Base-by-base conservation (phyloP, 2,113 vertebrate genomes). In the Calypte anna region DNA sequence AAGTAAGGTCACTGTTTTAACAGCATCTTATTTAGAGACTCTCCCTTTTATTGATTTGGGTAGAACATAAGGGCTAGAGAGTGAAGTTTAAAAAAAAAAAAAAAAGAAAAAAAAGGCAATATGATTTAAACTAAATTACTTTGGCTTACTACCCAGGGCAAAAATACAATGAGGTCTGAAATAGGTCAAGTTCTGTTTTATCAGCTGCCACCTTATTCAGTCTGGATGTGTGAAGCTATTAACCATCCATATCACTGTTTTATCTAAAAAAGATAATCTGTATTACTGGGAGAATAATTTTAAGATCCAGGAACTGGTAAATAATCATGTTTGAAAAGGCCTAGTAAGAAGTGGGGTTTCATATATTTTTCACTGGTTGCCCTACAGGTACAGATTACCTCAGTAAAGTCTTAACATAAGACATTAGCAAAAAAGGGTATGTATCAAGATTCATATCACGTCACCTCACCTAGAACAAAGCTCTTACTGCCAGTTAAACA, bases 161-260 rank as follows among this genome's bases (percentile, higher is more conserved):
- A 92, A 93, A 90, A 75, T 17, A 83, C 25, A 55, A 33, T 30
- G 64, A 88, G 25, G 25, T 92, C 48, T 86, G 55, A 94, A 92
- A 81, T 48, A 83, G 33, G 12, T 74, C 74, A 87, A 84, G 30
- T 77, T 33, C 33, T 83, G 10, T 59, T 92, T 86, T 86, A 81
- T 64, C 61, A 72, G 31, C 77, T 74, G 38, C 57, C 75, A 68
- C 48, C 27, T 81, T 86, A 63, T 80, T 74, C 1, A 4, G 28
- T 44, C 43, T 68, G 18, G 28, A 67, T 83, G 24, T n/a, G 19
- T 63, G 50, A 75, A 83, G 50, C 15, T 79, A 70, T 77, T 85
- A 91, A 82, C 38, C 30, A 72, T 51, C 66, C 21, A 12, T 24
- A 44, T 5, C 13, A 21, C 20, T 88, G 25, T 78, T 92, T 69